Conservation (phyloP, 1,140 invertebrate species). For the Dreissena rostriformis region DNA sequence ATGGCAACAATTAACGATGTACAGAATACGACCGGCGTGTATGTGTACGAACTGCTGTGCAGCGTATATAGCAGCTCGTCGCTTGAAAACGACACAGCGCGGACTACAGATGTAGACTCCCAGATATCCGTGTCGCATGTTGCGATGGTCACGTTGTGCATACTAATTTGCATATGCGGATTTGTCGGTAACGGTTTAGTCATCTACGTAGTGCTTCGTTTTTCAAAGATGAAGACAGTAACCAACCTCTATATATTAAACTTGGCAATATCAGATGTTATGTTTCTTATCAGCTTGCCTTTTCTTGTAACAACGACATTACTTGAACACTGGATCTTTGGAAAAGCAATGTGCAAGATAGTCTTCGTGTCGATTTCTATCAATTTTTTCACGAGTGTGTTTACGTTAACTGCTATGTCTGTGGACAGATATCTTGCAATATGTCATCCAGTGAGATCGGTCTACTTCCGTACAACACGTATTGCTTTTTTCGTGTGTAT, state of each 20-base stretch:
- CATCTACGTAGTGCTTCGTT: slow-evolving; percentile 93
- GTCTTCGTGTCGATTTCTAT: slow-evolving; percentile 94
- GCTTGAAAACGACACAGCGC: not conserved
- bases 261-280: slow-evolving; percentile 97
- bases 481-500: slow-evolving; percentile 79
- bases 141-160: slow-evolving; percentile 69
- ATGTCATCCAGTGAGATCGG: slow-evolving; percentile 95
- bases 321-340: slow-evolving; percentile 94
- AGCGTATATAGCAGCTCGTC: not conserved
- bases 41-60: slow-evolving; percentile 17
- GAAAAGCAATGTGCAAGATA: slow-evolving; percentile 93
- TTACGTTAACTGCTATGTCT: slow-evolving; percentile 97
- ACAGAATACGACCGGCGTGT: slow-evolving; percentile 19
- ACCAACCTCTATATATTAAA: slow-evolving; percentile 99
- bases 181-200: slow-evolving; percentile 96
- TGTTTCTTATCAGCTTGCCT: slow-evolving; percentile 96
- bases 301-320: slow-evolving; percentile 95
- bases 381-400: slow-evolving; percentile 97
- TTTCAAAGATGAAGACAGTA: slow-evolving; percentile 98
- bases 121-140: not conserved
- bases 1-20: too few relatives aligned
- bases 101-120: not conserved
- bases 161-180: slow-evolving; percentile 92
- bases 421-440: slow-evolving; percentile 98
- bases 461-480: slow-evolving; percentile 83